Evolutionary conservation across 2,888 invertebrate genomes (phyloP).

Genomic region (Uropetala carovei): DNA sequence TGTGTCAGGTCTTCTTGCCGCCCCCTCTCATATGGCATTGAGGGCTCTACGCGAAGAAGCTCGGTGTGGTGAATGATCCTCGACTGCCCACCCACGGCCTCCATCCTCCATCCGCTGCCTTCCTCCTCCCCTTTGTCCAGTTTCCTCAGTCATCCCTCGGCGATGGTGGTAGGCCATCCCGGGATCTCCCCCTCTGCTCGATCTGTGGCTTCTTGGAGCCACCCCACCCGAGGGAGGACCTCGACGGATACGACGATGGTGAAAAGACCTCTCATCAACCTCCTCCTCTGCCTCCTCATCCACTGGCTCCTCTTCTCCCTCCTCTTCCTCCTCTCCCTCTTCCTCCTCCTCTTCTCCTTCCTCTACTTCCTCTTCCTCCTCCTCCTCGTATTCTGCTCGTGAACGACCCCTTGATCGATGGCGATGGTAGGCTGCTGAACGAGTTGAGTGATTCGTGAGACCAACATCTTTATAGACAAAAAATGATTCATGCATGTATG

Average conservation of each 20-base stretch:
- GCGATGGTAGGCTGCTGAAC: constrained; percentile 70
- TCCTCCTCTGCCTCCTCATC: constrained; percentile 69
- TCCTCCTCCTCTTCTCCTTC: constrained; percentile 41
- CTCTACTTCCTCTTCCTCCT: constrained; percentile 69
- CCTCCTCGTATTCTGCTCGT: constrained; percentile 72
- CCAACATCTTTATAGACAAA: no score
- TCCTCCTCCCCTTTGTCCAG: constrained; percentile 24
- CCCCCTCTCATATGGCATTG: constrained; percentile 82
- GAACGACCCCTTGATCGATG: constrained; percentile 73
- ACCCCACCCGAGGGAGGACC: constrained; percentile 40
- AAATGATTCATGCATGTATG: no score
- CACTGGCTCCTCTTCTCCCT: constrained; percentile 73
- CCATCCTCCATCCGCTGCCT: constrained; percentile 69
- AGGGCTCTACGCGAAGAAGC: constrained; percentile 82
- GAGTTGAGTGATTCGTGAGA: no score
- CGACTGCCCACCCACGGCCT: constrained; percentile 69
- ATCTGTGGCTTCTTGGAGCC: constrained; percentile 48
- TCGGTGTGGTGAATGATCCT: constrained; percentile 76
- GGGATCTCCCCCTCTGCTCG: constrained; percentile 12
- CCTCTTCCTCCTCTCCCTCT: constrained; percentile 73
- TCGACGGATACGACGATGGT: constrained; percentile 64
- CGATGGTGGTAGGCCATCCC: constrained; percentile 59
- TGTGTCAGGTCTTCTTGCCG: constrained; percentile 38
- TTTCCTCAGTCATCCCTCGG: constrained; percentile 39
- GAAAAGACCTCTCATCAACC: constrained; percentile 67